Conservation (phyloP, 2,113 vertebrate genomes). For the Regulus satrapa region DNA sequence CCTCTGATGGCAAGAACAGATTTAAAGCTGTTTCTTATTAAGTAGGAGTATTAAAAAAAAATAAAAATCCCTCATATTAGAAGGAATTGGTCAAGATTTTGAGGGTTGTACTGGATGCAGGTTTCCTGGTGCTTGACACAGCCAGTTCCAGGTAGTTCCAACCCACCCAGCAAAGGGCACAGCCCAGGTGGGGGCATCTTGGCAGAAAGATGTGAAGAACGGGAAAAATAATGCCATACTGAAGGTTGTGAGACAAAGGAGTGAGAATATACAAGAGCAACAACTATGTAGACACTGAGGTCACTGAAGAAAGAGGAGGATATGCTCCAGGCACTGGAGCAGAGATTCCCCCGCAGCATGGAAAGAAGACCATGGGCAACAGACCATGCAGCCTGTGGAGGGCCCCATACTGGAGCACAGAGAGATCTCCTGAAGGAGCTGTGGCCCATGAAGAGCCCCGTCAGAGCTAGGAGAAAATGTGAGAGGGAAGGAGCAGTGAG, state of each 20-base stretch:
- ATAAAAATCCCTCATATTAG: neutral
- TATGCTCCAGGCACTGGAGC: fast-evolving
- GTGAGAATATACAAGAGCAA: neutral
- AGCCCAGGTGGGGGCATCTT: fast-evolving
- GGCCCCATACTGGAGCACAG: neutral
- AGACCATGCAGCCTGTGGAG: neutral
- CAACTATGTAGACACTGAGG: neutral
- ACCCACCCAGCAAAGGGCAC: fast-evolving
- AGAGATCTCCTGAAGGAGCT: neutral
- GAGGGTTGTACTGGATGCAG: fast-evolving
- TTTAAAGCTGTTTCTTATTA: neutral
- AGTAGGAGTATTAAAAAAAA: neutral
- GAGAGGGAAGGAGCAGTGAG: neutral
- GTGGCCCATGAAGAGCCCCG: fast-evolving
- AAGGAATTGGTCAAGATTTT: neutral
- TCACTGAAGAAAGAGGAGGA: neutral
- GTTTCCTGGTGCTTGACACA: neutral
- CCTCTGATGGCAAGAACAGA: neutral
- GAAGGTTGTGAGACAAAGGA: neutral
- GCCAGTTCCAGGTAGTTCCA: neutral
- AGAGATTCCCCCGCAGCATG: fast-evolving
- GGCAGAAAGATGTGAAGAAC: neutral
- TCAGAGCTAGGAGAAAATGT: neutral
- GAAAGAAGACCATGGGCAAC: neutral
- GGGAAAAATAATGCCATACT: fast-evolving